phyloP scores from a whole-genome alignment of 2,888 invertebrate genomes.

The Drosophila colorata region DNA sequence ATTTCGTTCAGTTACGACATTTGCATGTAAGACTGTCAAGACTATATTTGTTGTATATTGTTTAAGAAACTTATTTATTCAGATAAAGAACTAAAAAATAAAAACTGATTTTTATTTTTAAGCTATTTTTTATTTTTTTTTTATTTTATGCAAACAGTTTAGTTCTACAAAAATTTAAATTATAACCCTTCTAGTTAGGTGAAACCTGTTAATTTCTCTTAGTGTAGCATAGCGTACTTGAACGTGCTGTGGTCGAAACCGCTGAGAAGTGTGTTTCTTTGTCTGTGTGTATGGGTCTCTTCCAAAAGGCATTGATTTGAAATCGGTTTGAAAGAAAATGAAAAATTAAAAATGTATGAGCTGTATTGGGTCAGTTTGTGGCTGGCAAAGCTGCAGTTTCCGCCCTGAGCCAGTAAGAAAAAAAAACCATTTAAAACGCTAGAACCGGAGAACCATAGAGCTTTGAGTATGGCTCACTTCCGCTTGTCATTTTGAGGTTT shows the following conservation, averaged over 20 bases:
- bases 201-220: conserved; percentile 2
- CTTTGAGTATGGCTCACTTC: conserved; percentile 59
- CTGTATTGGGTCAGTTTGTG: conserved; percentile 59
- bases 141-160: too few relatives aligned
- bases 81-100: too few relatives aligned
- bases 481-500: conserved; percentile 67
- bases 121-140: too few relatives aligned
- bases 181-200: background rate
- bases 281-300: conserved; percentile 8
- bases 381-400: conserved; percentile 75
- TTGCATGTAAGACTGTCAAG: too few relatives aligned
- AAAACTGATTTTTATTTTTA: too few relatives aligned
- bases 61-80: too few relatives aligned
- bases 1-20: too few relatives aligned
- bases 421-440: conserved; percentile 3
- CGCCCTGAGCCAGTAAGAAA: conserved; percentile 38
- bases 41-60: too few relatives aligned
- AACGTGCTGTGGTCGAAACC: conserved; percentile 73
- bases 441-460: conserved; percentile 24
- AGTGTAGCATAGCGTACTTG: conserved; percentile 25
- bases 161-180: background rate
- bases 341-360: conserved; percentile 74
- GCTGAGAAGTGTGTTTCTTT: conserved; percentile 30
- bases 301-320: conserved; percentile 65
- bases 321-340: conserved; percentile 71